Evolutionary conservation across 2,888 invertebrate genomes (phyloP), one percentile per base, ranked within the genome.

Genomic region (Hirtodrosophila trivittata): DNA sequence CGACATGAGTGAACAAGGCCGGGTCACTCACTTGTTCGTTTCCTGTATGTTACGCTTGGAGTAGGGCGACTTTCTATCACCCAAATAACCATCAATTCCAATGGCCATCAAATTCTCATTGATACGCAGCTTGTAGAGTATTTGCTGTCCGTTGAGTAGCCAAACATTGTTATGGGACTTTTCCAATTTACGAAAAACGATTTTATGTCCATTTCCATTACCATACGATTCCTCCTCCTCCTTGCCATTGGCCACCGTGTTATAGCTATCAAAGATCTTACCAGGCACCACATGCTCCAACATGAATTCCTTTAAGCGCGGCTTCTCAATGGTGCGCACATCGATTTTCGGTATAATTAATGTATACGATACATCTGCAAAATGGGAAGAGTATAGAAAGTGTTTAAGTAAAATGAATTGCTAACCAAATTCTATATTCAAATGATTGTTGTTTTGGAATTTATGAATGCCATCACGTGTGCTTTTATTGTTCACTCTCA

Each of bases 261-360:
- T 86, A 66, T 90, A 89, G 63, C 87, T 88, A 80, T 93, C 92
- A 64, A 93, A 91, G 70, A 91, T 91, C 70, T 91, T 90, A 9
- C 93, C 93, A 13, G 93, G 91, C 64, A 93, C 92, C 77, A 93
- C 91, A 87, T 93, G 93, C 80, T 93, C 93, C 75, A 93, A 87
- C 70, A 93, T 91, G 65, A 93, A 90, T 80, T 92, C 92, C 87
- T 93, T 93, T 65, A 93, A 91, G 37, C 92, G 90, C 57, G 92
- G 92, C 39, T 89, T 91, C 63, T 92, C 92, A 72, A 91, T 90
- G 60, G 90, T 91, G 62, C 91, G 90, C 46, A 91, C 90, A 72
- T 92, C 92, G 75, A 91, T 91, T 71, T 91, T 90, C 9, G 93
- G 93, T 49, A 93, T 92, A 85, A 93, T 91, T 82, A 93, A 92